Evolutionary conservation across 2,113 vertebrate species (phyloP).

Genomic region (Macquaria australasica): DNA sequence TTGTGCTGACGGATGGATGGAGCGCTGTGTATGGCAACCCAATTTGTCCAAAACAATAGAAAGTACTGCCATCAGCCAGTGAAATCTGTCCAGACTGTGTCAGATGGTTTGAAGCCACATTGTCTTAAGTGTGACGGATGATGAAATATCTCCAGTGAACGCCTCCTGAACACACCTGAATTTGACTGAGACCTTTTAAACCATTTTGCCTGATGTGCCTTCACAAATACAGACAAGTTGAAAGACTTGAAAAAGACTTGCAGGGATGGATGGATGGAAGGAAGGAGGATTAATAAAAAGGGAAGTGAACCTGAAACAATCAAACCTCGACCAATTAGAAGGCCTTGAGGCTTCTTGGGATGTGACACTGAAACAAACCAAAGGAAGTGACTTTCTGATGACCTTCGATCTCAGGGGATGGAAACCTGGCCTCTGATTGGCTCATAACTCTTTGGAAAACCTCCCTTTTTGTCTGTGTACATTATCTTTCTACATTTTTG

Average conservation of each 20-base stretch:
- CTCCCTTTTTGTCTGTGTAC: slow-evolving; percentile 10
- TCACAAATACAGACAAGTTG: slow-evolving; percentile 18
- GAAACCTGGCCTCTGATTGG: slow-evolving; percentile 46
- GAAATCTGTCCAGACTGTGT: slow-evolving; percentile 9
- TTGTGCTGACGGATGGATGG: slow-evolving; percentile 7
- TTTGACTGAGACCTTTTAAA: slow-evolving; percentile 25
- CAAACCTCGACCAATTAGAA: slow-evolving; percentile 10
- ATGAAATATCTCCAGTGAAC: slow-evolving; percentile 19
- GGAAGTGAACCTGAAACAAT: slow-evolving; percentile 25
- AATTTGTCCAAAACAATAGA: background rate
- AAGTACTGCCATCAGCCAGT: background rate
- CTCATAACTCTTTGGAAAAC: slow-evolving; percentile 20
- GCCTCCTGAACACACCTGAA: slow-evolving; percentile 15
- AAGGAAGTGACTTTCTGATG: slow-evolving; percentile 34
- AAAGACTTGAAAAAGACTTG: slow-evolving; percentile 26
- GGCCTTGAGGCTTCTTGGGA: background rate
- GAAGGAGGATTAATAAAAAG: slow-evolving; percentile 29
- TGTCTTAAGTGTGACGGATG: background rate
- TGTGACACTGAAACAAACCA: slow-evolving; percentile 22
- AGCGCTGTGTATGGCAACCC: background rate
- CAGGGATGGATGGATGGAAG: slow-evolving; percentile 4
- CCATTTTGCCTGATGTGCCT: slow-evolving; percentile 33
- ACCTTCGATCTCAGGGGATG: slow-evolving; percentile 50
- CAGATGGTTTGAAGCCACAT: background rate
- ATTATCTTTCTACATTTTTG: slow-evolving; percentile 24